Evolutionary conservation across 2,113 vertebrate genomes (phyloP).

Genomic region (Phasianus colchicus): DNA sequence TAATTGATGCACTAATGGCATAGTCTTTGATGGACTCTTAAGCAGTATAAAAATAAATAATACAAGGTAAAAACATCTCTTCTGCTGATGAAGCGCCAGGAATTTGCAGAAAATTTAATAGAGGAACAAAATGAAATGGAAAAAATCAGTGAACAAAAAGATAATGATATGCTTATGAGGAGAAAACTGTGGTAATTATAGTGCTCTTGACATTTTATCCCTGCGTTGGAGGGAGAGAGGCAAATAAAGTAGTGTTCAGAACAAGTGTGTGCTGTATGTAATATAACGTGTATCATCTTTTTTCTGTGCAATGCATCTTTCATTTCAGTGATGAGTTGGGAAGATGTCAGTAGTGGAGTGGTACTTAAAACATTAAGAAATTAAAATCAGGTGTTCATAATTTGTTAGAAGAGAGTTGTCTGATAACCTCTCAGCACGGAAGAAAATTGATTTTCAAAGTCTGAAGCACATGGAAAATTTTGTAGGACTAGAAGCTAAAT

Average conservation of each 20-base stretch:
- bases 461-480: slow-evolving; percentile 30
- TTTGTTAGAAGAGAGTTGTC: slow-evolving; percentile 27
- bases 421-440: slow-evolving; percentile 32
- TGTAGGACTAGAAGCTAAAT: not conserved
- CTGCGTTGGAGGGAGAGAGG: not conserved
- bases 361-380: slow-evolving; percentile 66
- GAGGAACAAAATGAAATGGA: not conserved
- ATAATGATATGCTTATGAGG: not conserved
- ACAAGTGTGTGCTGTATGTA: not conserved
- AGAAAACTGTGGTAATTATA: not conserved
- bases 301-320: slow-evolving; percentile 10
- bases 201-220: slow-evolving; percentile 53
- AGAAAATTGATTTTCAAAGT: slow-evolving; percentile 12
- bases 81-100: not conserved
- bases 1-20: not conserved
- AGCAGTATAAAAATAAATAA: not conserved
- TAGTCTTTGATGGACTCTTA: not conserved
- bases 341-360: slow-evolving; percentile 46
- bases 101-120: not conserved
- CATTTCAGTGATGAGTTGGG: not conserved
- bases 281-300: not conserved
- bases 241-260: not conserved
- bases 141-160: not conserved
- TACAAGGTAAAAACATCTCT: not conserved
- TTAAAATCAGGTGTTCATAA: slow-evolving; percentile 39